Evolutionary conservation across 2,797 vertebrate species (phyloP).

Genomic region (Enteromius thamalakanensis): DNA sequence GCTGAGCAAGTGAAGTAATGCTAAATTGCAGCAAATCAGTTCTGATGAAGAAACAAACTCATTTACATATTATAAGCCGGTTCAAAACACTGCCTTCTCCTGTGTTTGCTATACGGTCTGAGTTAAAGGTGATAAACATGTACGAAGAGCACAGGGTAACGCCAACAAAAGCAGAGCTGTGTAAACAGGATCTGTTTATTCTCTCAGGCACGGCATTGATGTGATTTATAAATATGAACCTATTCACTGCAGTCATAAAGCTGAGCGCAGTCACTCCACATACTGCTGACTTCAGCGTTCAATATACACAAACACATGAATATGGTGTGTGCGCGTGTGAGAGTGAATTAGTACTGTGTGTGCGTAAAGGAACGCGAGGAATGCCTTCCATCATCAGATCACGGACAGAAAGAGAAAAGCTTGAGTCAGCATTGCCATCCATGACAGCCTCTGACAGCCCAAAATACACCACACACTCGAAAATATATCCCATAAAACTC

Average conservation of each 20-base stretch:
- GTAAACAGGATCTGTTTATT: constrained; percentile 23
- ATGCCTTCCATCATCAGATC: constrained; percentile 81
- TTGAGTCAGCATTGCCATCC: constrained; percentile 74
- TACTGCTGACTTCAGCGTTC: constrained; percentile 42
- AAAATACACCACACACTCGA: constrained; percentile 22
- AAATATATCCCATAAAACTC: neutral
- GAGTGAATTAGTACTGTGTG: constrained; percentile 38
- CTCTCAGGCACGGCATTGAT: neutral
- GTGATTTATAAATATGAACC: constrained; percentile 47
- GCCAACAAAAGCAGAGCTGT: neutral
- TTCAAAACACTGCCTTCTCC: neutral
- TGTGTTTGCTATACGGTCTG: neutral
- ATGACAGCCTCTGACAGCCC: constrained; percentile 22
- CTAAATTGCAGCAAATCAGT: neutral
- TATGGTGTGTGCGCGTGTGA: constrained; percentile 26
- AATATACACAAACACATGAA: constrained; percentile 42
- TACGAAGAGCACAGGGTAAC: neutral
- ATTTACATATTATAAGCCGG: neutral
- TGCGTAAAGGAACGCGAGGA: constrained; percentile 63
- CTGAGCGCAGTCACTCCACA: constrained; percentile 24
- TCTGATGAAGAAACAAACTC: neutral
- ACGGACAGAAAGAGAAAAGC: constrained; percentile 74
- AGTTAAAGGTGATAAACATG: constrained; percentile 5
- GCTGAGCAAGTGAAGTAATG: neutral
- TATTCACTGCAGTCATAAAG: constrained; percentile 30